Evolutionary conservation across 35 echinoderm and acorn worm species (phyloP), one percentile per base, ranked within the genome.

Genomic region (Ophiothrix spiculata): DNA sequence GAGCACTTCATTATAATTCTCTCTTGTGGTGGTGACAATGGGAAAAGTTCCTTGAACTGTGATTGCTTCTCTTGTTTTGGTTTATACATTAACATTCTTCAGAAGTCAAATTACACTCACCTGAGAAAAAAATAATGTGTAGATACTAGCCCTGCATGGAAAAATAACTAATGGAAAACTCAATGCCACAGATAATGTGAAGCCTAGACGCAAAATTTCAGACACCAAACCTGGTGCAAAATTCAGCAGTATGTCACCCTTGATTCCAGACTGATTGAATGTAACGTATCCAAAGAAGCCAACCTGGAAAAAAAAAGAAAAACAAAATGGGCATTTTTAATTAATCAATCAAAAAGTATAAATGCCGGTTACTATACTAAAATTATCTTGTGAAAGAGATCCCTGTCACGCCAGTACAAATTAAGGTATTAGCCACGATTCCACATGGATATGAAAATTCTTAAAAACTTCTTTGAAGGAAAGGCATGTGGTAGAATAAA

Each of bases 201-300:
- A 98, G 32, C 88, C 75, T 16, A 94, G 38, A n/a, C 87, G 80
- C 1, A 98, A 42, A 31, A 91, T 37, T 32, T 98, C 95, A 0
- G 91, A 88, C 21, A 94, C 32, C 33, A 98, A 41, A 33, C 83
- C 76, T 32, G 95, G 91, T 34, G 87, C 74, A 33, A 93, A 92
- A 40, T 94, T 91, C 29, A 98, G 85, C 17, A 98, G 45, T 1
- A 98, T 86, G 25, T 98, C 95, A 10, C 95, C 95, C 54, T 98
- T 98, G 17, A 92, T 84, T 31, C 91, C 88, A 33, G 83, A 79
- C 76, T 83, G n/a, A 38, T 89, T 79, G 75, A 88, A 98, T 36
- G 88, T 80, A 28, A 98, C 89, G 82, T 98, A 98, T 36, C 95
- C 95, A 87, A 93, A 94, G 79, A 98, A 89, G 37, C 95, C 91